Percentiles rank a stretch among this genome's conserved stretches.
Evolutionary conservation across 2,797 vertebrate genomes (phyloP).

Genomic region (Rhynchotus rufescens): DNA sequence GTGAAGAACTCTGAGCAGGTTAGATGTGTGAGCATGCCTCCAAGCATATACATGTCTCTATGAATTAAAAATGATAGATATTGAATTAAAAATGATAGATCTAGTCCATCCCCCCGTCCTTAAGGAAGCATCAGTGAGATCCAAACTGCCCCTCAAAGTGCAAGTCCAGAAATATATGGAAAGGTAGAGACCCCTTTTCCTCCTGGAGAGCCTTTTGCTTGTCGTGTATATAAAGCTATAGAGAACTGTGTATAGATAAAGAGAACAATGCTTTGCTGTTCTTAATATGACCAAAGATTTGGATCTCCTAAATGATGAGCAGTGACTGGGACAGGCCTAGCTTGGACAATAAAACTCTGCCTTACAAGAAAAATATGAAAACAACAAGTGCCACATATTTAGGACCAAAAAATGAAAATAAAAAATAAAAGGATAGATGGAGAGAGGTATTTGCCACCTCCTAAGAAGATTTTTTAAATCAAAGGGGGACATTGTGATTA

Average conservation of each 20-base stretch:
- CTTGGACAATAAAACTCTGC: background rate
- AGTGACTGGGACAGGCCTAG: background rate
- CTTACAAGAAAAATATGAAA: background rate
- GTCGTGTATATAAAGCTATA: background rate
- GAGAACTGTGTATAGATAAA: background rate
- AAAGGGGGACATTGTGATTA: slow-evolving; percentile 64
- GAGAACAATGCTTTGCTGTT: background rate
- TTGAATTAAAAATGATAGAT: background rate
- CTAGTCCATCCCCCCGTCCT: background rate
- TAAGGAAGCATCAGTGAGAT: background rate
- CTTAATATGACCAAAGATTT: background rate
- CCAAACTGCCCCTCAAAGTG: background rate
- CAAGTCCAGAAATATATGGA: background rate
- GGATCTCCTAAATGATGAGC: background rate
- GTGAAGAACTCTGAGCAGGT: background rate
- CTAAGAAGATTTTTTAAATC: slow-evolving; percentile 70
- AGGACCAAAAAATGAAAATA: slow-evolving; percentile 13
- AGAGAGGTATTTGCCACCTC: slow-evolving; percentile 40
- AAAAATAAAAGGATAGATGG: background rate
- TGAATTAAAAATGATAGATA: background rate
- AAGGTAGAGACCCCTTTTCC: background rate
- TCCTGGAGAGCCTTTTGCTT: background rate
- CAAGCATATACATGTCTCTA: background rate
- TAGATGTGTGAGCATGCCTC: background rate
- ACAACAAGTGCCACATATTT: background rate